These are phyloP conservation scores for Prochilodus magdalenae DNA, from an alignment of 2,113 vertebrate species.

Conservation along the genomic window DNA sequence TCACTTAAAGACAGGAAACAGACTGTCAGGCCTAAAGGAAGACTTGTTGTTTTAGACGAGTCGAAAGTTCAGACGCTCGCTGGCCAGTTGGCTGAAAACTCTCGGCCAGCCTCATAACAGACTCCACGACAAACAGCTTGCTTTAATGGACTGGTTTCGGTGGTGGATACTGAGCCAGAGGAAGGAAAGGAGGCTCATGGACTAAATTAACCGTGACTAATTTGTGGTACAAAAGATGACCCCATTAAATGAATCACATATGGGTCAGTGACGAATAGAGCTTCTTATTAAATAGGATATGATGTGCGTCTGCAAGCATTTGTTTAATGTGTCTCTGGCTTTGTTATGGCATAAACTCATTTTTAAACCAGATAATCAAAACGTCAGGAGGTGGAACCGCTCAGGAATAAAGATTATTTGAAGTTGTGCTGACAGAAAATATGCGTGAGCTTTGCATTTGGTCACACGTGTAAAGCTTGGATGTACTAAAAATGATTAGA, in stretches of 20 bases:
- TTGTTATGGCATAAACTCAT: no score
- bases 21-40: slow-evolving; percentile 24
- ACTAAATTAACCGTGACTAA: background rate
- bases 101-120: background rate
- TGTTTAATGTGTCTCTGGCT: no score
- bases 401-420: no score
- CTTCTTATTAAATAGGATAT: no score
- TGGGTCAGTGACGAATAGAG: no score
- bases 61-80: background rate
- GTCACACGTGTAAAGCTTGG: no score
- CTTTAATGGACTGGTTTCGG: background rate
- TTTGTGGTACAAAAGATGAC: background rate
- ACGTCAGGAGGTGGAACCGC: no score
- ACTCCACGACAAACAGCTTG: background rate
- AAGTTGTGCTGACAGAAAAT: no score
- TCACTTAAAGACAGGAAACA: slow-evolving; percentile 45
- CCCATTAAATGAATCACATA: background rate
- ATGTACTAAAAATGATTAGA: no score
- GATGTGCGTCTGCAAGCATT: no score
- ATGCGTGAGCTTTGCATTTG: no score
- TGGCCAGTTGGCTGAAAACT: background rate
- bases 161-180: background rate
- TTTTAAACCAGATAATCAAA: no score
- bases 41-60: slow-evolving; percentile 19
- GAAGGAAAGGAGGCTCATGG: background rate